Evolutionary conservation across 1,140 invertebrate genomes (phyloP), one percentile per base, ranked within the genome.

Genomic region (Drosophila fuyamai): DNA sequence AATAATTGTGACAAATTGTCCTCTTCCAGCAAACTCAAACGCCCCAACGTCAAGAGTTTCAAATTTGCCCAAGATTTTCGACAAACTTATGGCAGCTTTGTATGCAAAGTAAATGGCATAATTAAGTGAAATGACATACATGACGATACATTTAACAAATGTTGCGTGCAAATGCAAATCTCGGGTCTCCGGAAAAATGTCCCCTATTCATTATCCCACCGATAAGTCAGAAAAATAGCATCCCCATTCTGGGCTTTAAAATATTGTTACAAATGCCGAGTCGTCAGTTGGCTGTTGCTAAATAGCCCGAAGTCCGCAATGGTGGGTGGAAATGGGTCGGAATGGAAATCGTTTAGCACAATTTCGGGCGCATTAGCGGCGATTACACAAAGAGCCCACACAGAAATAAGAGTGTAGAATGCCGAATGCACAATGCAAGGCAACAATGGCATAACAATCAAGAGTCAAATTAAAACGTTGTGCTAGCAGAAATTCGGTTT

Each of bases 1-100:
- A 81, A 79, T 89, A 89, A 89, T 89, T 89, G 80, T 89, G 84
- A 89, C 85, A 89, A 89, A 89, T 89, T 81, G 77, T 79, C 57
- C 62, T 60, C 56, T 81, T 78, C 58, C 73, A 58, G 56, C 48
- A 57, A 77, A 32, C 29, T 6, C 29, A 32, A 81, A 59, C 61
- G 56, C 40, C 43, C 5, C 44, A 14, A 16, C 36, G 41, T 56
- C 54, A 35, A 27, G 18, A 47, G 56, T 44, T 35, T 32, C 36
- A 47, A 35, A 58, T 76, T 75, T 50, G 62, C 71, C 68, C 77
- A 51, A 56, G 35, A 55, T 58, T 84, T 77, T 6, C 38, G 62
- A 23, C 27, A 78, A 80, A 68, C 67, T 23, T 79, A 77, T 71
- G 76, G 55, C 56, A 74, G 81, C 86, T 75, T 79, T 75, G 48